Percentiles rank a stretch among this genome's conserved stretches.
These are phyloP conservation scores for Oryzaephilus surinamensis DNA, from an alignment of 1,140 invertebrate genomes.

Conservation along the genomic window DNA sequence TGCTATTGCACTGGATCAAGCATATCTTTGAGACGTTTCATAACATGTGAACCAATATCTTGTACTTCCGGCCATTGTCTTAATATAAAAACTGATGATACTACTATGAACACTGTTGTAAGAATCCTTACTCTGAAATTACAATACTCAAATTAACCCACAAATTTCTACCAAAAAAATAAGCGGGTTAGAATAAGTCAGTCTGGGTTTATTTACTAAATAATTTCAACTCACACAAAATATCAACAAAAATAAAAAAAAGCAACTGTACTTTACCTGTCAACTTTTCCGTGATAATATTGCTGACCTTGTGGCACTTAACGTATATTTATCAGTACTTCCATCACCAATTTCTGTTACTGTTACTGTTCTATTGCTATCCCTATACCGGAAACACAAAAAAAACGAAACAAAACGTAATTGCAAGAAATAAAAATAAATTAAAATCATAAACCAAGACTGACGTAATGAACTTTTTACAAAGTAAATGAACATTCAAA, in stretches of 20 bases:
- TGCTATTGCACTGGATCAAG: conserved; percentile 50
- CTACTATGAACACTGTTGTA: conserved; percentile 67
- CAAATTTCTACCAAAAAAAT: background rate
- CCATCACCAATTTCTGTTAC: conserved; percentile 30
- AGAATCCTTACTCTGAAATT: conserved; percentile 71
- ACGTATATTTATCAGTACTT: conserved; percentile 17
- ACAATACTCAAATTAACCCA: conserved; percentile 28
- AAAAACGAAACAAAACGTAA: conserved; percentile 15
- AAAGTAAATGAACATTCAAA: conserved; percentile 2
- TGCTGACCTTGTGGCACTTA: conserved; percentile 17
- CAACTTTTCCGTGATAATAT: conserved; percentile 20
- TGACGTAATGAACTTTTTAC: conserved; percentile 5
- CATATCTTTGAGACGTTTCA: conserved; percentile 56
- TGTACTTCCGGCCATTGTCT: conserved; percentile 82
- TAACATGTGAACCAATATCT: conserved; percentile 58
- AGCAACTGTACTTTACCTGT: conserved; percentile 18
- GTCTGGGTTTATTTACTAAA: conserved; percentile 28
- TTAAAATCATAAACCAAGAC: conserved; percentile 9
- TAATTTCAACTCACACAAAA: too few species aligned
- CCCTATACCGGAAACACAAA: conserved; percentile 21
- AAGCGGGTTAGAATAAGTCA: conserved; percentile 30
- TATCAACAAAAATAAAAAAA: conserved; percentile 5
- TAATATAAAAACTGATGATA: conserved; percentile 70
- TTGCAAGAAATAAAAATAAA: conserved; percentile 1
- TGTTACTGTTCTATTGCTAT: conserved; percentile 29